A percentile compares a stretch with the other conserved stretches of the same genome.
These are phyloP conservation scores for Drosophila koepferae DNA, from an alignment of 2,888 invertebrate species.

Conservation along the genomic window DNA sequence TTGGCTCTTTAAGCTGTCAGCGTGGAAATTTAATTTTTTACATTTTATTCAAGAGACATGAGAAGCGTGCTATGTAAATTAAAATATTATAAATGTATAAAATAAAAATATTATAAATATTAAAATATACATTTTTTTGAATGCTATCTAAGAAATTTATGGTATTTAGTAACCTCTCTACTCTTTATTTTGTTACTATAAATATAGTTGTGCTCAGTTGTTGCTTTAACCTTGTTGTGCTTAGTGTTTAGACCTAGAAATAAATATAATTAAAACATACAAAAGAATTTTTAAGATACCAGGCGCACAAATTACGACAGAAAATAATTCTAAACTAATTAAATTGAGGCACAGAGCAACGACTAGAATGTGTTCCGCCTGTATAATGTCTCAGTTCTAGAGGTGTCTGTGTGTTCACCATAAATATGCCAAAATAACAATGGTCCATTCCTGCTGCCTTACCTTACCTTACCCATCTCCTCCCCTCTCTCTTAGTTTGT, in stretches of 20 bases:
- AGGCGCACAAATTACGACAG: constrained; percentile 36
- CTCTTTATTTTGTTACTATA: not conserved
- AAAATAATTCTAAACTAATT: constrained; percentile 64
- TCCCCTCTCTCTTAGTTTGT: no score
- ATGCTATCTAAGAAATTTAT: no score
- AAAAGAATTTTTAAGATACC: constrained; percentile 42
- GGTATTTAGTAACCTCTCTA: not conserved
- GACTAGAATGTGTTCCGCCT: constrained; percentile 31
- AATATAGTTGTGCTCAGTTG: not conserved
- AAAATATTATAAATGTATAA: not conserved
- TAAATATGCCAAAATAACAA: constrained; percentile 74
- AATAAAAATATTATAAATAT: no score
- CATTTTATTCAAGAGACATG: not conserved
- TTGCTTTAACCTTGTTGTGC: constrained; percentile 36
- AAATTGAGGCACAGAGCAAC: constrained; percentile 55
- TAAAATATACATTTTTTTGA: not conserved
- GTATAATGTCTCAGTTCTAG: constrained; percentile 23
- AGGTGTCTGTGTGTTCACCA: constrained; percentile 35
- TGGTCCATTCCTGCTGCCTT: constrained; percentile 35
- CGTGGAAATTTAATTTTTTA: not conserved
- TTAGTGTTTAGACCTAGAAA: constrained; percentile 10
- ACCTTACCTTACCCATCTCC: not conserved
- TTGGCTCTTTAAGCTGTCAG: not conserved
- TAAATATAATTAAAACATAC: constrained; percentile 26
- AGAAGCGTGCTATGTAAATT: no score